Percentiles rank a stretch among this genome's conserved stretches.
phyloP scores from a whole-genome alignment of 2,797 vertebrate species.

The Micromesistius poutassou region DNA sequence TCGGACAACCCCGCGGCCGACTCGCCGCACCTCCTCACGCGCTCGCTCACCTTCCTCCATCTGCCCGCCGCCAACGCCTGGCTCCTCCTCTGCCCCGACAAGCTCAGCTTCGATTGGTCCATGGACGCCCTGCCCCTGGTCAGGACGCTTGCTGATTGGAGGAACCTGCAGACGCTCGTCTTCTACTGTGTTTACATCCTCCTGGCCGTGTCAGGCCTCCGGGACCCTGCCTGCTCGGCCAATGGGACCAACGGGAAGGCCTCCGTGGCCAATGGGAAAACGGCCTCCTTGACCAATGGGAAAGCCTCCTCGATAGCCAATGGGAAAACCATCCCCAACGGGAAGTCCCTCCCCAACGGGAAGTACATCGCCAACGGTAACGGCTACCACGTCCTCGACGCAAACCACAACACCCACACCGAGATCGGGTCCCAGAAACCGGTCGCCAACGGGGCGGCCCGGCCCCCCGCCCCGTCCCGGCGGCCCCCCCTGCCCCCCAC shows the following conservation, averaged over 20 bases:
- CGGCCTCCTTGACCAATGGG: not conserved
- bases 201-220: conserved; percentile 80
- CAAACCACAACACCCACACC: conserved; percentile 67
- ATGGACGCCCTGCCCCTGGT: conserved; percentile 97
- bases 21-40: conserved; percentile 84
- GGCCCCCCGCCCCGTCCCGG: conserved; percentile 32
- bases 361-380: conserved; percentile 78
- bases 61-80: conserved; percentile 92
- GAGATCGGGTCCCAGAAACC: conserved; percentile 61
- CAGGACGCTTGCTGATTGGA: conserved; percentile 83
- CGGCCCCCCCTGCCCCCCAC: conserved; percentile 80
- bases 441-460: conserved; percentile 56
- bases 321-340: not conserved
- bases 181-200: conserved; percentile 84
- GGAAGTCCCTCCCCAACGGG: conserved; percentile 44
- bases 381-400: conserved; percentile 57
- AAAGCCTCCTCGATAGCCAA: not conserved
- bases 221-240: conserved; percentile 56
- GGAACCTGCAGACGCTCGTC: conserved; percentile 90
- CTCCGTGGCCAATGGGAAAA: conserved; percentile 46
- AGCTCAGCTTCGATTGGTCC: conserved; percentile 98
- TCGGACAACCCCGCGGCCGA: conserved; percentile 98
- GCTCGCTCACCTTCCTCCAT: conserved; percentile 88
- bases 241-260: conserved; percentile 81
- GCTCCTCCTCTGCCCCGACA: conserved; percentile 93